Conservation (phyloP, 1,140 invertebrate species). For the Maniola jurtina region DNA sequence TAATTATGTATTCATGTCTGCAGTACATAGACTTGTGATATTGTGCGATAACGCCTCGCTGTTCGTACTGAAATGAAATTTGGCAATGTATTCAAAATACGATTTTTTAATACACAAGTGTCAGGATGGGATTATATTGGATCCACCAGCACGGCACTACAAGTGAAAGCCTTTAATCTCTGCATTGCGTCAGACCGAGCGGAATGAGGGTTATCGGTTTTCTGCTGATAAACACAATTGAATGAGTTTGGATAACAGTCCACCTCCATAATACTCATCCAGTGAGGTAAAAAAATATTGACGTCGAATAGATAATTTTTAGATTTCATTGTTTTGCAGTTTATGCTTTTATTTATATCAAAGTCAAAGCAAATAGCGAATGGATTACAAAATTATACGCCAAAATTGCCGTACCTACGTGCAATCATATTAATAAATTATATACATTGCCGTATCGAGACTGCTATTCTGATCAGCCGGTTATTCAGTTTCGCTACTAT, state of each 20-base stretch:
- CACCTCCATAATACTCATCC: conserved; percentile 50
- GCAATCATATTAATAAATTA: no score
- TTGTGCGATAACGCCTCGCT: no score
- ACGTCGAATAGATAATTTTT: conserved; percentile 47
- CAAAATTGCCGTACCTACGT: no score
- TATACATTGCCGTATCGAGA: no score
- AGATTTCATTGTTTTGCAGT: not conserved
- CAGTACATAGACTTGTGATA: no score
- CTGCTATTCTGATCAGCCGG: no score
- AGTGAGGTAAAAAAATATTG: conserved; percentile 58
- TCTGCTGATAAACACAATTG: conserved; percentile 71
- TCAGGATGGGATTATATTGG: conserved; percentile 54
- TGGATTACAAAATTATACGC: no score
- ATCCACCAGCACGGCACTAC: conserved; percentile 55
- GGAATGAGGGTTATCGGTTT: conserved; percentile 73
- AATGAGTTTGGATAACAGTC: conserved; percentile 56
- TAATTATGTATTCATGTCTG: not conserved
- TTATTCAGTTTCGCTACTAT: no score
- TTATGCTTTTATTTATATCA: not conserved
- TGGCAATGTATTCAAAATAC: not conserved
- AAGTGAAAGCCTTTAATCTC: conserved; percentile 73
- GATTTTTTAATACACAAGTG: conserved; percentile 23
- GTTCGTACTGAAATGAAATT: not conserved
- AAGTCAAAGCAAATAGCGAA: no score
- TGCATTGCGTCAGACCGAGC: conserved; percentile 70